These are phyloP conservation scores for Monomorium pharaonis DNA, from an alignment of 1,140 invertebrate species.

Conservation along the genomic window DNA sequence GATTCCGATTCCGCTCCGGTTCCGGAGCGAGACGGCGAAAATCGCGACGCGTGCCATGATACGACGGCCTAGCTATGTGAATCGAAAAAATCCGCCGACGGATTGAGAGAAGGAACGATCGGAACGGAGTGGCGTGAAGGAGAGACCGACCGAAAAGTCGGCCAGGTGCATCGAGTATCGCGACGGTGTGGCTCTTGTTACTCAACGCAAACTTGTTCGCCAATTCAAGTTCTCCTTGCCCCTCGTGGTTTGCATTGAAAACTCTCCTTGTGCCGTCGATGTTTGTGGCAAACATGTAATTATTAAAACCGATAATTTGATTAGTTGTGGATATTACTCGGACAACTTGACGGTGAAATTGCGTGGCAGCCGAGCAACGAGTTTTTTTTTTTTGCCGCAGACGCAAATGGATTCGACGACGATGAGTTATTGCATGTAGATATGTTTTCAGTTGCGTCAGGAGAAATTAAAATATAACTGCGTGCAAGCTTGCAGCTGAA, in stretches of 20 bases:
- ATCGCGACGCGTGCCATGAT: background rate
- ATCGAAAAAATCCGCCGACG: background rate
- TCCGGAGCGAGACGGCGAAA: background rate
- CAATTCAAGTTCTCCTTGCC: background rate
- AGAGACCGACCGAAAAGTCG: background rate
- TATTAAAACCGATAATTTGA: conserved; percentile 18
- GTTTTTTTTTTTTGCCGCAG: background rate
- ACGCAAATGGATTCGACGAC: background rate
- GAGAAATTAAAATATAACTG: background rate
- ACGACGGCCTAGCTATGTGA: background rate
- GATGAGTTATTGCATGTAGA: background rate
- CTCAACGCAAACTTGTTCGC: background rate
- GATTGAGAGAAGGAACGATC: background rate
- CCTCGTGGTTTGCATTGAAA: background rate
- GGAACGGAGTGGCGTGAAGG: background rate
- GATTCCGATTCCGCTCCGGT: background rate
- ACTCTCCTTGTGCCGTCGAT: background rate
- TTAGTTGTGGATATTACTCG: background rate
- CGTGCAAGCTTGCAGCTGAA: background rate
- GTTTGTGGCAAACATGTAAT: background rate
- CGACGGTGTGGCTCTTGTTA: background rate
- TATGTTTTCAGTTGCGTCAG: background rate
- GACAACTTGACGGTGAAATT: background rate
- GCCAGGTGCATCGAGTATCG: background rate
- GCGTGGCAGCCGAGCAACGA: background rate